Evolutionary conservation across 1,140 invertebrate genomes (phyloP).

Genomic region (Lysiphlebus fabarum): DNA sequence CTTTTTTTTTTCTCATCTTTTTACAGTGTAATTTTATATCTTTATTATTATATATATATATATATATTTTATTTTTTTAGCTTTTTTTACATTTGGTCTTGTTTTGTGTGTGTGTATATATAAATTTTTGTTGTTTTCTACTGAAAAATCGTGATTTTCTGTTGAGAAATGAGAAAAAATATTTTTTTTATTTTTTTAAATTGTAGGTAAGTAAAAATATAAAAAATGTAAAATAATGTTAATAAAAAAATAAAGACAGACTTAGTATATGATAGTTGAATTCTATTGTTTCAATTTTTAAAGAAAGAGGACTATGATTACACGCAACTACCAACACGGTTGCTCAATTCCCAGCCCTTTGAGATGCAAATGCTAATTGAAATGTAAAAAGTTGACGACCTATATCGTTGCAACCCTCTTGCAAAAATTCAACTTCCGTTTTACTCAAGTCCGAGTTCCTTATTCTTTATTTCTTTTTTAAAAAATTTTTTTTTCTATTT

Average conservation of each 20-base stretch:
- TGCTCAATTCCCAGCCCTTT: conserved; percentile 29
- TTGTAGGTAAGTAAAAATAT: not conserved
- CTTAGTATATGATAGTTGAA: not conserved
- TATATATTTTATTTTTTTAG: no score
- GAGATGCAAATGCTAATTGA: conserved; percentile 37
- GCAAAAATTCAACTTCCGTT: conserved; percentile 9
- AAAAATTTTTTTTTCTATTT: not conserved
- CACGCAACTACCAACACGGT: conserved; percentile 16
- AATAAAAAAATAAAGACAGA: conserved; percentile 11
- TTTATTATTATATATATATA: no score
- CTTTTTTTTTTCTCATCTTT: no score
- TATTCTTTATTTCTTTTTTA: not conserved
- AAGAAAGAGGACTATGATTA: conserved; percentile 28
- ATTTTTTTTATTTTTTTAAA: no score
- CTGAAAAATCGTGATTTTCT: no score
- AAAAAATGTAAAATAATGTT: conserved; percentile 7
- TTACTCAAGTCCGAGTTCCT: not conserved
- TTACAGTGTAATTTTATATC: no score
- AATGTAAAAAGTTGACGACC: conserved; percentile 30
- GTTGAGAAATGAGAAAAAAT: no score
- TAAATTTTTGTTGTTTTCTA: no score
- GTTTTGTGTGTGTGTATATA: no score
- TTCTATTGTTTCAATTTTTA: conserved; percentile 30
- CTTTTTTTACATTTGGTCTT: no score
- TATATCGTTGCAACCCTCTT: conserved; percentile 21